Evolutionary conservation across 2,888 invertebrate genomes (phyloP), one percentile per base, ranked within the genome.

Genomic region (Diaperis boleti): DNA sequence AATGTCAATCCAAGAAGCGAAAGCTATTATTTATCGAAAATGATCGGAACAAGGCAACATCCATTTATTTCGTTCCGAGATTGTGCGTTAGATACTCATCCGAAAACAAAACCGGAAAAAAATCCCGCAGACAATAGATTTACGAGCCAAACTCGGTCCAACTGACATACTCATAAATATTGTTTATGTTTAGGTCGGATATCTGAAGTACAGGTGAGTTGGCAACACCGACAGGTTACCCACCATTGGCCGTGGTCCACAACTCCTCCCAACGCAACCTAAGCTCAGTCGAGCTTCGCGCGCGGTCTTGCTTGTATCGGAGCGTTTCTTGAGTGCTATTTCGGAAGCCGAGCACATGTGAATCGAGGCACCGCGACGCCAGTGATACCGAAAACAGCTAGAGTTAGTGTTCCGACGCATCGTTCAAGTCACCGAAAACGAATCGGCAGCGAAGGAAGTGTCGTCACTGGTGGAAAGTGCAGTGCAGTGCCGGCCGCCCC

Each of bases 91-190:
- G 76, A 76, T 71, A 72, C 69, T 72, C 69, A 66, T 71, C 74
- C 72, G 69, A 73, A 71, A 74, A 72, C 67, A 68, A 67, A 64
- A 65, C 70, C 70, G 72, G 69, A 69, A 70, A 69, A 76, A 76
- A 75, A 75, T 73, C 71, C 71, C 67, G 73, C 76, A 55, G 33
- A 56, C 56, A 77, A 79, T 79, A 80, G 81, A 81, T 82, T 81
- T 81, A 82, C 78, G 80, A 80, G 72, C 75, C 70, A 74, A 80
- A 79, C 77, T 79, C 73, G 80, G 79, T 78, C 78, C 78, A 78
- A 76, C 79, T 81, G 82, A 81, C 81, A 79, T 73, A 76, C 76
- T 79, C 80, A 81, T 82, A 81, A 82, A 81, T 82, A 81, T 81
- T 80, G 80, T 81, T 81, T 81, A 81, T 81, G 81, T 80, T 80